Conservation (phyloP, 2,888 invertebrate species). For the Cephus sareptanus region DNA sequence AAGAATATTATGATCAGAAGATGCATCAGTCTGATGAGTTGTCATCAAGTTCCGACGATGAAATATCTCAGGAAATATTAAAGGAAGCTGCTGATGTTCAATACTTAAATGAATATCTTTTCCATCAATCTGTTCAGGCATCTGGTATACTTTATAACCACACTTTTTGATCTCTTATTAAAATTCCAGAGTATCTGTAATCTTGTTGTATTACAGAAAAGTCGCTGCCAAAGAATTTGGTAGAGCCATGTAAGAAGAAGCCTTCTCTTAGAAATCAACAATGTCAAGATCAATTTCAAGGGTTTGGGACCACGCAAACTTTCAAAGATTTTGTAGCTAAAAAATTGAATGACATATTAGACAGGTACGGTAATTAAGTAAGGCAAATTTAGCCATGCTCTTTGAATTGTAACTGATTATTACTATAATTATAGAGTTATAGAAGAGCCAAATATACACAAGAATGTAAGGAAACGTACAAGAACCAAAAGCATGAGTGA, state of each 20-base stretch:
- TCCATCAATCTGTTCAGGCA: slow-evolving; percentile 1
- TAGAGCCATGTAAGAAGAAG: slow-evolving; percentile 7
- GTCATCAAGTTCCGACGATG: slow-evolving; percentile 52
- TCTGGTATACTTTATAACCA: not conserved
- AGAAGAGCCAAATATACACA: slow-evolving; percentile 2
- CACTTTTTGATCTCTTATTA: too few relatives aligned
- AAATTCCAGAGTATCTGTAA: too few relatives aligned
- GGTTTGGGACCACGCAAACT: slow-evolving; percentile 44
- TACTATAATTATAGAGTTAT: not conserved
- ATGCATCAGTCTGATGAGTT: too few relatives aligned
- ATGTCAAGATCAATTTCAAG: slow-evolving; percentile 35
- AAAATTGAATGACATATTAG: slow-evolving; percentile 46
- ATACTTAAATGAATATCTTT: slow-evolving; percentile 43
- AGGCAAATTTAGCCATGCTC: too few relatives aligned
- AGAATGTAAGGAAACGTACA: slow-evolving; percentile 14
- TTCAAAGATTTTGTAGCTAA: slow-evolving; percentile 50
- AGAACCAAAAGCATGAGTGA: slow-evolving; percentile 8
- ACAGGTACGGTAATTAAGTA: slow-evolving; percentile 36
- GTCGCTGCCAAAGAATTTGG: too few relatives aligned
- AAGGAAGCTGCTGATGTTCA: slow-evolving; percentile 50
- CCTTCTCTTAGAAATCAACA: slow-evolving; percentile 27
- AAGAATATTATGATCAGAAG: too few relatives aligned
- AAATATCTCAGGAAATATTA: slow-evolving; percentile 37
- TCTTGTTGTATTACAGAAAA: too few relatives aligned
- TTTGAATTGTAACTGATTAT: too few relatives aligned